Evolutionary conservation across 53 echinoderm and acorn worm genomes (phyloP).

Genomic region (Luidia sarsii): DNA sequence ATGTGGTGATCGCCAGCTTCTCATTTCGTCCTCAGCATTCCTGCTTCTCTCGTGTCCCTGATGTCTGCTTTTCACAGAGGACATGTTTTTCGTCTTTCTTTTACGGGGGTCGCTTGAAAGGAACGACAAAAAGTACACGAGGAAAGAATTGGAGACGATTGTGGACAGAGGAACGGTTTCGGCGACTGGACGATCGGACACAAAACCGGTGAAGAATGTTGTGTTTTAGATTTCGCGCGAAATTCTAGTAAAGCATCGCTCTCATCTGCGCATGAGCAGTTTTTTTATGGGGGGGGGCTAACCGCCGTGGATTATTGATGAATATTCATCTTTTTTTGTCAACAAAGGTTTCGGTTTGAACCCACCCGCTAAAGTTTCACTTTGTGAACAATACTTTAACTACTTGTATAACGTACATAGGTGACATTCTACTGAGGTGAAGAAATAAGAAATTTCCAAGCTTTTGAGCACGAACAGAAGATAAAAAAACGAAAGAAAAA

Average conservation of each 20-base stretch:
- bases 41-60: constrained; percentile 10
- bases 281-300: background rate
- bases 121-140: too few relatives aligned
- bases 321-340: constrained; percentile 39
- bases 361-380: too few relatives aligned
- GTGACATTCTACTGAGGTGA: too few relatives aligned
- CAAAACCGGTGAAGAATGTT: background rate
- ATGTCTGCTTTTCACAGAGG: constrained; percentile 43
- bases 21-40: constrained; percentile 16
- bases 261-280: constrained; percentile 38
- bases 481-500: constrained; percentile 43
- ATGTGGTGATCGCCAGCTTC: constrained; percentile 47
- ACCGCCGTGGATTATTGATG: background rate
- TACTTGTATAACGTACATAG: too few relatives aligned
- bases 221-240: constrained; percentile 52
- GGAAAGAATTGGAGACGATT: too few relatives aligned
- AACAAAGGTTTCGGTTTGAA: constrained; percentile 30
- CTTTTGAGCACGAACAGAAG: background rate
- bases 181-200: background rate
- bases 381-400: too few relatives aligned
- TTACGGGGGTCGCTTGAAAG: too few relatives aligned
- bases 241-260: background rate
- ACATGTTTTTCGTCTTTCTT: too few relatives aligned
- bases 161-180: background rate
- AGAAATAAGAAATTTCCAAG: background rate